Conservation (phyloP, 2,113 vertebrate species). For the Apaloderma vittatum region DNA sequence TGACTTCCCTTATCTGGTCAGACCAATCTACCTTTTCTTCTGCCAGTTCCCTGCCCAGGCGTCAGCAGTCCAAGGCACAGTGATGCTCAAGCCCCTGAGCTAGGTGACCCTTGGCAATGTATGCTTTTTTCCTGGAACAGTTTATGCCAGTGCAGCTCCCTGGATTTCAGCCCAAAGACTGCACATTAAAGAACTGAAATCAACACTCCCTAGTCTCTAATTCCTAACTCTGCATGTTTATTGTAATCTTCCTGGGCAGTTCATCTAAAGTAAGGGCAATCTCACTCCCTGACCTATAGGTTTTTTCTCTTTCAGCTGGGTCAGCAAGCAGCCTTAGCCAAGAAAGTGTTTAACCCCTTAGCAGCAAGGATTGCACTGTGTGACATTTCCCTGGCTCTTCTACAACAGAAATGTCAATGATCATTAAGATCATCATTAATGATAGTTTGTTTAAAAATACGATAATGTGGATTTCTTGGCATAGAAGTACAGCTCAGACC, state of each 20-base stretch:
- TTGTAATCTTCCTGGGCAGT: constrained; percentile 18
- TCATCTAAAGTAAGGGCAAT: constrained; percentile 25
- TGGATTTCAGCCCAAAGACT: constrained; percentile 21
- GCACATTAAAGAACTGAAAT: constrained; percentile 32
- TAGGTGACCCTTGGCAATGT: not conserved
- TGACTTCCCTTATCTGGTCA: not conserved
- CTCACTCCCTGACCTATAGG: not conserved
- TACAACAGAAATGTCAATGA: constrained; percentile 5
- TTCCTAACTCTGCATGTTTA: constrained; percentile 7
- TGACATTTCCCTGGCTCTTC: constrained; percentile 21
- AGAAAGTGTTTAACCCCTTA: constrained; percentile 49
- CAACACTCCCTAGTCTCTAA: constrained; percentile 4
- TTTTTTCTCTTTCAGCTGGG: constrained; percentile 15
- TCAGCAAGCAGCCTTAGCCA: constrained; percentile 26
- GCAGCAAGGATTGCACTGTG: not conserved
- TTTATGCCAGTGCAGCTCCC: not conserved
- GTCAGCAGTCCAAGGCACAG: not conserved
- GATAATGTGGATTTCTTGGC: constrained; percentile 26
- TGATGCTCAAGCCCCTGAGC: not conserved
- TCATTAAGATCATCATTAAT: constrained; percentile 47
- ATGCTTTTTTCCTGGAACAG: not conserved
- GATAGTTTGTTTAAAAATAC: constrained; percentile 38
- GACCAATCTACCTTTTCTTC: not conserved
- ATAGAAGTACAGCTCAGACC: not conserved
- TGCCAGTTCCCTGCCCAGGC: not conserved